Percentiles rank a stretch among this genome's conserved stretches.
phyloP scores from a whole-genome alignment of 2,113 vertebrate species.

The Scopus umbretta region DNA sequence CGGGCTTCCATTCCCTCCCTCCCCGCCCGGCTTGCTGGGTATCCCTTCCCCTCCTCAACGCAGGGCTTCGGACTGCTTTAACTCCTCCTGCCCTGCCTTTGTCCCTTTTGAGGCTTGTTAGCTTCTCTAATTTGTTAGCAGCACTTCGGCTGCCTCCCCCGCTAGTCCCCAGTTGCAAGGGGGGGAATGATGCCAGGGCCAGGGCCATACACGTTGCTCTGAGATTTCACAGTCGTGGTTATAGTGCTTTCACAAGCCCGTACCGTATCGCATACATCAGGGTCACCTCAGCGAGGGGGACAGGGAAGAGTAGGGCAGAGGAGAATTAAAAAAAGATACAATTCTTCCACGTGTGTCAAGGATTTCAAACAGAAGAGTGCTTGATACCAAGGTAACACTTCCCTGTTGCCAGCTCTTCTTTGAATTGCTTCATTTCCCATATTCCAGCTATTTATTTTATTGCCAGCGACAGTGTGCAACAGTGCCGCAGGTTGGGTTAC shows the following conservation, averaged over 20 bases:
- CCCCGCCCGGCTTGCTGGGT: background rate
- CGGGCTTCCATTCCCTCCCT: background rate
- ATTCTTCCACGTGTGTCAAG: background rate
- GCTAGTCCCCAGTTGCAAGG: background rate
- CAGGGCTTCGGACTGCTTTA: background rate
- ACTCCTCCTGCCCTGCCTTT: background rate
- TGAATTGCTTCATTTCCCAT: background rate
- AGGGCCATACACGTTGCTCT: background rate
- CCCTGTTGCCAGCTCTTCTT: background rate
- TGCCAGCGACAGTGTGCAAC: fast-evolving
- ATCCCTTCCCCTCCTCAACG: fast-evolving
- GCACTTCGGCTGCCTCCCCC: background rate
- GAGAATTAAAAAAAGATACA: background rate
- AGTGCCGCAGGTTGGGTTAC: background rate
- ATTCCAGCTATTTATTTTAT: background rate
- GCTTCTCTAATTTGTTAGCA: background rate
- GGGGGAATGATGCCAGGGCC: background rate
- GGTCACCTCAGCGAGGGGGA: background rate
- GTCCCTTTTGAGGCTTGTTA: background rate
- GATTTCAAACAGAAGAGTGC: background rate
- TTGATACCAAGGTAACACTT: background rate
- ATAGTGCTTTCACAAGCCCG: background rate
- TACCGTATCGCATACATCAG: background rate
- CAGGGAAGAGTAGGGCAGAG: background rate
- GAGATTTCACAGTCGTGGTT: background rate